phyloP scores from a whole-genome alignment of 2,888 invertebrate genomes.

The Protophormia terraenovae region DNA sequence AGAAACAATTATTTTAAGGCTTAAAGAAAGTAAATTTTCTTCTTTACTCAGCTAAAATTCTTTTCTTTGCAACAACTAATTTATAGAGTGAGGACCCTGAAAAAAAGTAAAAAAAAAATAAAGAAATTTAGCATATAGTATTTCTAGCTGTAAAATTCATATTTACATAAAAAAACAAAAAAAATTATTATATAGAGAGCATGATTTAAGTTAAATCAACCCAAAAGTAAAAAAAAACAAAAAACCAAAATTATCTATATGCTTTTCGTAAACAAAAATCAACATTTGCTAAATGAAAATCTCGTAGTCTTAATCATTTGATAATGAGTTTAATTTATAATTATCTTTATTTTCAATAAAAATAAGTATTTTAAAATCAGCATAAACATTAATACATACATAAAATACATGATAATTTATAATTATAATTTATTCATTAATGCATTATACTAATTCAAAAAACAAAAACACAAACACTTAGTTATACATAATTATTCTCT shows the following conservation, averaged over 20 bases:
- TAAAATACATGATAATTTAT: neutral
- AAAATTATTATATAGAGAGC: slow-evolving; percentile 53
- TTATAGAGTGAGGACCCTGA: neutral
- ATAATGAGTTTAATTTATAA: slow-evolving; percentile 19
- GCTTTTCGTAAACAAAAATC: slow-evolving; percentile 50
- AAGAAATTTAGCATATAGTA: slow-evolving; percentile 59
- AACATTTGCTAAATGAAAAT: slow-evolving; percentile 31
- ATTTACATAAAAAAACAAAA: slow-evolving; percentile 53
- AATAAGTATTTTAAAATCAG: neutral
- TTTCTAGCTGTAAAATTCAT: slow-evolving; percentile 65
- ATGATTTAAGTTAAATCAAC: slow-evolving; percentile 60
- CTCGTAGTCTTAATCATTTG: slow-evolving; percentile 16
- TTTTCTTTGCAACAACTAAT: neutral
- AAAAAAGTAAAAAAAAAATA: slow-evolving; percentile 8
- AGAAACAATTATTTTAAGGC: neutral
- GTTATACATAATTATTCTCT: neutral
- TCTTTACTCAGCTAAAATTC: neutral
- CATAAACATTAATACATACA: too few relatives aligned
- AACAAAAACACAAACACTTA: neutral
- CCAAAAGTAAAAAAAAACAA: slow-evolving; percentile 4
- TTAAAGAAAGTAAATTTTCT: too few relatives aligned
- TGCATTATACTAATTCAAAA: neutral
- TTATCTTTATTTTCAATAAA: neutral
- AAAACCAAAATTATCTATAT: slow-evolving; percentile 42
- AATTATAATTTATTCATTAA: slow-evolving; percentile 40